Percentiles rank a stretch among this genome's conserved stretches.
phyloP scores from a whole-genome alignment of 2,113 vertebrate genomes.

The Rafetus swinhoei region DNA sequence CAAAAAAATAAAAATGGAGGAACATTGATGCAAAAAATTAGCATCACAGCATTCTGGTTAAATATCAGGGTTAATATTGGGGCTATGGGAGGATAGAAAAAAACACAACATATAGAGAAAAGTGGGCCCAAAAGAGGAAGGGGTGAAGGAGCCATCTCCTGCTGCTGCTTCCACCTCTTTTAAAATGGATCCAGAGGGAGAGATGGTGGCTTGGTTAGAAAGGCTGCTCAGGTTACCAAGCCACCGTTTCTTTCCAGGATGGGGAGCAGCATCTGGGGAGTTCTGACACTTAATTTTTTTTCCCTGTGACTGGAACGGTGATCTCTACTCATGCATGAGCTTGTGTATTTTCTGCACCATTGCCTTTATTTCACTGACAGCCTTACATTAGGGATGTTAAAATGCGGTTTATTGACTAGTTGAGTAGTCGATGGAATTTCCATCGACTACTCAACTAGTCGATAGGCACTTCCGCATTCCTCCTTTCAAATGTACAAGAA shows the following conservation, averaged over 20 bases:
- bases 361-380: not conserved
- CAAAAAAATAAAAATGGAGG: not conserved
- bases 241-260: not conserved
- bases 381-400: no score
- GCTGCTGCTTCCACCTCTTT: not conserved
- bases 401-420: no score
- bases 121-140: no score
- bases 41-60: not conserved
- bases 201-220: not conserved
- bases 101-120: not conserved
- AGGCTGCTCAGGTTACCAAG: not conserved
- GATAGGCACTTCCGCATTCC: no score
- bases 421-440: no score
- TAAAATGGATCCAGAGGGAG: not conserved
- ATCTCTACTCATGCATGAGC: not conserved
- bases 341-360: not conserved
- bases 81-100: not conserved
- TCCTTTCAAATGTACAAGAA: no score
- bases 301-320: not conserved
- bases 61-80: not conserved
- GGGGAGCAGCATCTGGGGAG: not conserved
- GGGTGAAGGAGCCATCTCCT: not conserved
- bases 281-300: not conserved
- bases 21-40: not conserved
- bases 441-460: no score